These are phyloP conservation scores for Nomada fucata DNA, from an alignment of 2,888 invertebrate species.

Conservation along the genomic window DNA sequence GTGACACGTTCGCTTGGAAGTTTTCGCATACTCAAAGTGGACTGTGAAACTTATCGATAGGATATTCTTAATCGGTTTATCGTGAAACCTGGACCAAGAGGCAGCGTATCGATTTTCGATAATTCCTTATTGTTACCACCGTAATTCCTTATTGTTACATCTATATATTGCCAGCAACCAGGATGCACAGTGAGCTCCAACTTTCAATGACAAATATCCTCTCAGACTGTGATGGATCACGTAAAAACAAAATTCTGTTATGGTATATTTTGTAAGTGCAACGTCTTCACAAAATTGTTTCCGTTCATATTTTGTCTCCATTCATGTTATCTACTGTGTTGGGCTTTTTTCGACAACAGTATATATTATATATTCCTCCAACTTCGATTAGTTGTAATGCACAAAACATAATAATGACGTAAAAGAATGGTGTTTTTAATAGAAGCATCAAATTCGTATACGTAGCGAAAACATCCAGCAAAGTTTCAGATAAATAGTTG, in stretches of 20 bases:
- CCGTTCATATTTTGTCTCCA: no score
- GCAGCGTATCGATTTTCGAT: constrained; percentile 31
- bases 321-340: no score
- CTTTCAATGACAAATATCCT: constrained; percentile 7
- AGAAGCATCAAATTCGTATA: background rate
- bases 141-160: constrained; percentile 19
- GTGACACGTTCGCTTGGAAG: constrained; percentile 20
- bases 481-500: no score
- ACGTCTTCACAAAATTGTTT: no score
- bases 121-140: constrained; percentile 2
- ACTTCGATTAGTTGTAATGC: no score
- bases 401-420: background rate
- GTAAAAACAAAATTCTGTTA: background rate
- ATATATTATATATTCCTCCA: no score
- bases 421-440: background rate
- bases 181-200: background rate
- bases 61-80: constrained; percentile 62
- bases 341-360: no score
- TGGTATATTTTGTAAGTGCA: background rate
- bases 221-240: background rate
- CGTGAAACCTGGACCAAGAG: constrained; percentile 28
- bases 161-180: constrained; percentile 1
- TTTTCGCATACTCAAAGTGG: constrained; percentile 40
- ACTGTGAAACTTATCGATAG: constrained; percentile 49
- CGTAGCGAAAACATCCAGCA: no score